Evolutionary conservation across 2,888 invertebrate genomes (phyloP).

Genomic region (Eristalinus aeneus): DNA sequence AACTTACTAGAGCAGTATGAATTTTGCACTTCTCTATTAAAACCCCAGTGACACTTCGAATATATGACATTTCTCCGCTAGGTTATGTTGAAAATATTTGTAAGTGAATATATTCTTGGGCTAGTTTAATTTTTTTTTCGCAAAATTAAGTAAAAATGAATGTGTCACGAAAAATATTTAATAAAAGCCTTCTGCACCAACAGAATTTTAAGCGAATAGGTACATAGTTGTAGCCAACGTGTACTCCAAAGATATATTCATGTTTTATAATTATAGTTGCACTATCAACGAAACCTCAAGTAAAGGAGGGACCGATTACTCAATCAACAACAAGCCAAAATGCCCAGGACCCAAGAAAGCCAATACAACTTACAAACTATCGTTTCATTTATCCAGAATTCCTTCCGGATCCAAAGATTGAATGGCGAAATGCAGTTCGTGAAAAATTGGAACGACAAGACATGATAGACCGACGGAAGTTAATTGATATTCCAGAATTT

Average conservation of each 20-base stretch:
- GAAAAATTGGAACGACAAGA: conserved; percentile 96
- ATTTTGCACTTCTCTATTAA: not conserved
- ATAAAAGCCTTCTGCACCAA: conserved; percentile 42
- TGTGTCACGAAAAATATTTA: conserved; percentile 54
- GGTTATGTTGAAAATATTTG: conserved; percentile 37
- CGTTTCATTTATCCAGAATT: conserved; percentile 94
- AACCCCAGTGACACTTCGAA: not conserved
- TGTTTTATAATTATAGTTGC: conserved; percentile 55
- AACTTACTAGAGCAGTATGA: not conserved
- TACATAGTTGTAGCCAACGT: not conserved
- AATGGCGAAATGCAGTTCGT: conserved; percentile 88
- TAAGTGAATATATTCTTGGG: not conserved
- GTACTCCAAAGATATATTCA: not conserved
- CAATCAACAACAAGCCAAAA: conserved; percentile 42
- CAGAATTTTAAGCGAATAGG: conserved; percentile 63
- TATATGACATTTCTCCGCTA: conserved; percentile 13
- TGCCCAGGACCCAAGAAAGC: conserved; percentile 72
- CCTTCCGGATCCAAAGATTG: conserved; percentile 91
- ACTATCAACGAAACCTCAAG: conserved; percentile 67
- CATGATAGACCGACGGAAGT: conserved; percentile 89
- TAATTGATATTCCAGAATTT: conserved; percentile 97
- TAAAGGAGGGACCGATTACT: conserved; percentile 60
- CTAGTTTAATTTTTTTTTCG: conserved; percentile 21
- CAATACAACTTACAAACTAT: conserved; percentile 82
- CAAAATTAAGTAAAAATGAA: conserved; percentile 59